phyloP scores from a whole-genome alignment of 2,888 invertebrate genomes.

The Sesia apiformis region DNA sequence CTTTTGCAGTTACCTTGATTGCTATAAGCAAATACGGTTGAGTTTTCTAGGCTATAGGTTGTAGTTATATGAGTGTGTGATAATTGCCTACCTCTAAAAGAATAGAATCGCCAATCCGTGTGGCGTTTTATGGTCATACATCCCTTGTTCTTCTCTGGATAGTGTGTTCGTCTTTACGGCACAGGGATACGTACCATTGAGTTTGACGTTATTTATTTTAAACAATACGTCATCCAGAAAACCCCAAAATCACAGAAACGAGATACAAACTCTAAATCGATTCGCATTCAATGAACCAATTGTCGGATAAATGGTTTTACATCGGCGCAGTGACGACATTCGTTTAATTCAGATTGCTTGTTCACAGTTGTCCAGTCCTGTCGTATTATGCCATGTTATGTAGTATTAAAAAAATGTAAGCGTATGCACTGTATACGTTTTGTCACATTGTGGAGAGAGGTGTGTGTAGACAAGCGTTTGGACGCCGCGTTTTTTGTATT shows the following conservation, averaged over 20 bases:
- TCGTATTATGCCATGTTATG: background rate
- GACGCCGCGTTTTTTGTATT: too few species aligned
- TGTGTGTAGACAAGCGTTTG: background rate
- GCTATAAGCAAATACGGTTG: too few species aligned
- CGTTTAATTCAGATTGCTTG: conserved; percentile 26
- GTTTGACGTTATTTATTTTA: too few species aligned
- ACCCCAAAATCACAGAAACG: background rate
- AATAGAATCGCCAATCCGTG: too few species aligned
- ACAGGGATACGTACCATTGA: too few species aligned
- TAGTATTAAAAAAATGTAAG: background rate
- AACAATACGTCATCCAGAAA: too few species aligned
- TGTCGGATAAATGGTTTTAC: conserved; percentile 2
- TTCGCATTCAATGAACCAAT: background rate
- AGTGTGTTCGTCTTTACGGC: too few species aligned
- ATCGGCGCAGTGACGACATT: conserved; percentile 15
- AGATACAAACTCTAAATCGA: background rate
- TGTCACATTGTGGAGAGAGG: background rate
- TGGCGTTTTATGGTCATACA: too few species aligned
- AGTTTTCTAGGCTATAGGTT: too few species aligned
- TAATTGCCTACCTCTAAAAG: too few species aligned
- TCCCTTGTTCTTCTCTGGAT: too few species aligned
- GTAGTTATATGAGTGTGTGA: too few species aligned
- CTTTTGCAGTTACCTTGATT: background rate
- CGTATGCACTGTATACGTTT: background rate
- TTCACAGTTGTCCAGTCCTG: background rate